Base-by-base conservation (phyloP, 1,140 invertebrate species). In the Drosophila kohkoa region DNA sequence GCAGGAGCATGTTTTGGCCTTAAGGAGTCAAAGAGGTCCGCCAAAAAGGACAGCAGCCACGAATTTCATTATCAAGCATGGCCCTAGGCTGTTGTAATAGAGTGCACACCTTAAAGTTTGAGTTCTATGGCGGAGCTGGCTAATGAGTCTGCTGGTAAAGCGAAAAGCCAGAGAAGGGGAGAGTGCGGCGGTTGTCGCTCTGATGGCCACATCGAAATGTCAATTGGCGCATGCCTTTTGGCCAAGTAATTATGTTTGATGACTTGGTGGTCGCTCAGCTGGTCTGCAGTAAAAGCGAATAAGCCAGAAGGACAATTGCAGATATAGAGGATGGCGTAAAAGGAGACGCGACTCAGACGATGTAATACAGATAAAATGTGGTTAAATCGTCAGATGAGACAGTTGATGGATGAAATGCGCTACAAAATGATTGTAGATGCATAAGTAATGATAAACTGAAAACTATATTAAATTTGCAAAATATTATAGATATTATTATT, bases 171-270 rank as follows among this genome's bases (percentile, higher is more conserved):
- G 35, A 70, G 45, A 15, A 7, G 28, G 16, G 60, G 48, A 67
- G 64, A 62, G 46, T 58, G 65, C 20, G 20, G 3, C 3, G 20
- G 3, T 48, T 13, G 43, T 59, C 55, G 20, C 28, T 59, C 15
- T 32, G 13, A 7, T 57, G 68, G 73, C 20, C 10, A 65, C 74
- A 77, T 54, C 52, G 28, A 77, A 81, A 85, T 81, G 75, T 85
- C 82, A 86, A 78, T 79, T 81, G 77, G 77, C 81, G 81, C 73
- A 85, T 85, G 78, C 81, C 81, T 85, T 65, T 79, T 77, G 82
- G 81, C 65, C 78, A 85, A 86, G 81, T 85, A 85, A 86, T 85
- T 85, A 85, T 85, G 81, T 86, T 86, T 86, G 81, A 85, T 81
- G 82, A 78, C 81, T 82, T 63, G 60, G 32, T 48, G 52, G 64